Conservation (phyloP, 37 sponge, comb jelly and placozoan species). For the Ephydatia muelleri region DNA sequence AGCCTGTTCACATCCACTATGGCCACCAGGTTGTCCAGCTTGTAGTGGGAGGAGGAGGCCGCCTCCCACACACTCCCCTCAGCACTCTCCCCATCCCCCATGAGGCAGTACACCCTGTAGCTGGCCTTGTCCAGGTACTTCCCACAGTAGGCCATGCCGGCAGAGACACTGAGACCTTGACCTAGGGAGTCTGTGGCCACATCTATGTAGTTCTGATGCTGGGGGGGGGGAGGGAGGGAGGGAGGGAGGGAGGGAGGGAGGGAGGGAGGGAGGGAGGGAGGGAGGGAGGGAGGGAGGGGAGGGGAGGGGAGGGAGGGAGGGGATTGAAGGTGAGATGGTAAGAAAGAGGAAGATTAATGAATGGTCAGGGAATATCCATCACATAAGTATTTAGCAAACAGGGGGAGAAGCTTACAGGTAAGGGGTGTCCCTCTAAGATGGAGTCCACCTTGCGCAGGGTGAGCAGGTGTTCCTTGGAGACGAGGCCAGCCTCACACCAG, state of each 20-base stretch:
- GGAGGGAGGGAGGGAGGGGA: background rate
- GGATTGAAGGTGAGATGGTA: no score
- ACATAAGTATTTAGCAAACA: no score
- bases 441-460: conserved; percentile 88
- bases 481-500: conserved; percentile 86
- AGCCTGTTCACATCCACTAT: conserved; percentile 92
- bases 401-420: conserved; percentile 59
- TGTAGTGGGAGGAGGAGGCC: conserved; percentile 86
- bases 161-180: conserved; percentile 92
- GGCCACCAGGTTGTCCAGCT: conserved; percentile 95
- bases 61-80: conserved; percentile 99
- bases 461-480: conserved; percentile 82
- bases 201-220: conserved; percentile 95
- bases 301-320: background rate
- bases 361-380: no score
- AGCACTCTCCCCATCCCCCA: conserved; percentile 97
- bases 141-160: conserved; percentile 98
- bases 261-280: no score
- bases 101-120: conserved; percentile 91
- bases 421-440: conserved; percentile 91
- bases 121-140: conserved; percentile 97
- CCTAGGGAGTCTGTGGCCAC: conserved; percentile 99
- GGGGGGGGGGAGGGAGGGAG: background rate
- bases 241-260: no score
- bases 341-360: no score